Evolutionary conservation across 2,113 vertebrate genomes (phyloP).

Genomic region (Actenoides lindsayi): DNA sequence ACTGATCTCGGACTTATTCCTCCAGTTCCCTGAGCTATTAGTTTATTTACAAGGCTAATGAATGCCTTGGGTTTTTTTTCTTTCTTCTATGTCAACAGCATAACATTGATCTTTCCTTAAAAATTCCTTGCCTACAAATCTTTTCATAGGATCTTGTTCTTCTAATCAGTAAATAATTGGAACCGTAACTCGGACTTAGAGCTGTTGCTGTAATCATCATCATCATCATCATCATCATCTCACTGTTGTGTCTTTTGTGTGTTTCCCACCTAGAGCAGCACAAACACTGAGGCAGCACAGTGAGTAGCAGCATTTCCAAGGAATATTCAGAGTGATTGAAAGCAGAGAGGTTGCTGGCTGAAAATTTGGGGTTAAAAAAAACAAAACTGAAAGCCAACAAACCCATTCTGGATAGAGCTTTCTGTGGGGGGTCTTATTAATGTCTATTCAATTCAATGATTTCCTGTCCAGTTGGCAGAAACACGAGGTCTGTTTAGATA

Average conservation of each 20-base stretch:
- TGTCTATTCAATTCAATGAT: no score
- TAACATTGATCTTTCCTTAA: neutral
- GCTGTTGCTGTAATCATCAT: neutral
- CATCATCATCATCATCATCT: no score
- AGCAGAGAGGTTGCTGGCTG: neutral
- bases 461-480: neutral
- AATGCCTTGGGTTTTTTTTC: neutral
- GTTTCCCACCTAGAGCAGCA: accelerated
- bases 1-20: neutral
- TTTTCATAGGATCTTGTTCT: neutral
- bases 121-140: neutral
- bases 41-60: neutral
- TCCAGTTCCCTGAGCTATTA: neutral
- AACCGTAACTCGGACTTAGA: neutral
- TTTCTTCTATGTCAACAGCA: neutral
- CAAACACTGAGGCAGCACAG: no score
- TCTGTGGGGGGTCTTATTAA: no score
- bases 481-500: neutral
- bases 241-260: neutral
- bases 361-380: neutral
- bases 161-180: neutral
- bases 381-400: neutral
- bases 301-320: accelerated
- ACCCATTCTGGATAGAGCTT: neutral
- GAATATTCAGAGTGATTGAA: neutral